phyloP scores from a whole-genome alignment of 2,888 invertebrate genomes.

The Noctua janthina region DNA sequence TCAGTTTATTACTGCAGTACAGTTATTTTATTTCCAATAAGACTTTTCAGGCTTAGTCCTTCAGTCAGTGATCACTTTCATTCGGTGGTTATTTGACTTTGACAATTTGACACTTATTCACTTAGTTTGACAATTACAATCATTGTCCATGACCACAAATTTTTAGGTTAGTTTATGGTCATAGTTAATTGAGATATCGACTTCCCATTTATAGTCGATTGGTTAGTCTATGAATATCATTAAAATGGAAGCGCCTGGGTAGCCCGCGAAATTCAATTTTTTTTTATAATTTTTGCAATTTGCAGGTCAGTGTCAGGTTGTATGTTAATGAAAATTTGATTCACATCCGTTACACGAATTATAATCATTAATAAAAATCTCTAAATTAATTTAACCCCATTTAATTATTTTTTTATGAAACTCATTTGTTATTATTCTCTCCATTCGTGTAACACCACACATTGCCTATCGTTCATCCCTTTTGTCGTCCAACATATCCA shows the following conservation, averaged over 20 bases:
- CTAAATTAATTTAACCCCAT: too few species aligned
- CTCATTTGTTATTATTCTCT: too few species aligned
- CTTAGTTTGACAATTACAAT: conserved; percentile 2
- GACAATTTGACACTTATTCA: not conserved
- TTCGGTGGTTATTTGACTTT: conserved; percentile 7
- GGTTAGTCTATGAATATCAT: not conserved
- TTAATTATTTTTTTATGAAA: too few species aligned
- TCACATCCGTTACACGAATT: too few species aligned
- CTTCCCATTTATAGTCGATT: not conserved
- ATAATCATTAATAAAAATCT: too few species aligned
- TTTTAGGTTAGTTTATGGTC: conserved; percentile 20
- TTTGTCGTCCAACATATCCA: too few species aligned
- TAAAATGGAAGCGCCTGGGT: not conserved
- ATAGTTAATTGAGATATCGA: not conserved
- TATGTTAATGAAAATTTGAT: too few species aligned
- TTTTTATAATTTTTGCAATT: not conserved
- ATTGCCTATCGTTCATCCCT: too few species aligned
- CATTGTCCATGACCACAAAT: not conserved
- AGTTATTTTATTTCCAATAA: not conserved
- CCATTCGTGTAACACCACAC: too few species aligned
- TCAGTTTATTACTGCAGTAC: not conserved
- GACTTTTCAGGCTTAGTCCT: not conserved
- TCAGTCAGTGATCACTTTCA: not conserved
- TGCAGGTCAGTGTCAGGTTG: too few species aligned
- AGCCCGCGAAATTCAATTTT: not conserved